Conservation (phyloP, 2,797 vertebrate genomes). For the Clangula hyemalis region DNA sequence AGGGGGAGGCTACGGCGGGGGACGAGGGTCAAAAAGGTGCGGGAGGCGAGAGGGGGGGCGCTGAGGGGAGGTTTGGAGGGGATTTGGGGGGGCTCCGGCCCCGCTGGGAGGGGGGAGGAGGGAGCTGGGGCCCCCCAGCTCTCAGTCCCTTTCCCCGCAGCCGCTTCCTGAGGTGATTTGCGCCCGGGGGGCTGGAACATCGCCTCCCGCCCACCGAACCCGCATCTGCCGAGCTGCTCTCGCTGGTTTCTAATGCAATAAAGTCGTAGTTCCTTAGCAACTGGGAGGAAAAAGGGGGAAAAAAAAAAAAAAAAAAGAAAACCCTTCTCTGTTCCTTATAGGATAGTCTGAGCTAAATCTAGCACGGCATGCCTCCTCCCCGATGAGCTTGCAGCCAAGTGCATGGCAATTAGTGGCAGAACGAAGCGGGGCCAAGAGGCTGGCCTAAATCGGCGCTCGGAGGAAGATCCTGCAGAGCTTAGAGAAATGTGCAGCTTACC, state of each 20-base stretch:
- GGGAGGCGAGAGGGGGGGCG: not conserved
- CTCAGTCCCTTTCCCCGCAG: no score
- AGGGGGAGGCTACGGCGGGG: not conserved
- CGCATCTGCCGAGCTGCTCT: constrained; percentile 51
- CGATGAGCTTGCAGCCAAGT: constrained; percentile 68
- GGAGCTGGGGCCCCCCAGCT: not conserved
- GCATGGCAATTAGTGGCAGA: constrained; percentile 41
- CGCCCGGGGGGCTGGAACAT: constrained; percentile 39
- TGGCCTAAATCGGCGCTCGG: constrained; percentile 28
- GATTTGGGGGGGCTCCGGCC: no score
- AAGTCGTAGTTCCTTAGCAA: constrained; percentile 77
- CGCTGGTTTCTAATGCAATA: constrained; percentile 67
- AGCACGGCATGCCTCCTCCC: constrained; percentile 58
- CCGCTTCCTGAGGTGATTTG: not conserved
- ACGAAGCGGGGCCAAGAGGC: constrained; percentile 26
- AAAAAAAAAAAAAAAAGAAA: not conserved
- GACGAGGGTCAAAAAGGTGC: not conserved
- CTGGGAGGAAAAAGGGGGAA: constrained; percentile 23
- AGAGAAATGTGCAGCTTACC: rapidly evolving
- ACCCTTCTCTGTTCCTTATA: not conserved
- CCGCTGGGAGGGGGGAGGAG: not conserved
- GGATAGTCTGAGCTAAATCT: constrained; percentile 65
- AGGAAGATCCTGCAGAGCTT: not conserved
- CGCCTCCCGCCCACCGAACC: constrained; percentile 50
- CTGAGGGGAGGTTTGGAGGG: no score